These are phyloP conservation scores for Cyanoliseus patagonus DNA, from an alignment of 2,113 vertebrate genomes.

Conservation along the genomic window DNA sequence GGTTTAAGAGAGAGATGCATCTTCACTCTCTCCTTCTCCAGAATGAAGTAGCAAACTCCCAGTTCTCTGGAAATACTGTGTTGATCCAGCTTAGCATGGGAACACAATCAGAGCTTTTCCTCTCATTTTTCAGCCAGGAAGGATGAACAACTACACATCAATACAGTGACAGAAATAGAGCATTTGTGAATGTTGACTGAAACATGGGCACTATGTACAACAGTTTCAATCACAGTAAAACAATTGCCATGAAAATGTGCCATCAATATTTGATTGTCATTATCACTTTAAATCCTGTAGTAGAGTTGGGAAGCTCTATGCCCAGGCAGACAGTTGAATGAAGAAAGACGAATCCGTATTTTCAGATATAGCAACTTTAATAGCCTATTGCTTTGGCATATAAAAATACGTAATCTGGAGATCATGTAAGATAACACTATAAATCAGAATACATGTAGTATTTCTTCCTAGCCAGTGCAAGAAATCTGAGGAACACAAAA, in stretches of 20 bases:
- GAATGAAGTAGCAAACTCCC: background rate
- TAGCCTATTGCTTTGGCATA: background rate
- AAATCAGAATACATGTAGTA: background rate
- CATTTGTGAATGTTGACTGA: slow-evolving; percentile 29
- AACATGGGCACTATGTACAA: background rate
- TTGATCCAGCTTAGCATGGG: background rate
- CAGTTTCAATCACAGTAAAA: slow-evolving; percentile 14
- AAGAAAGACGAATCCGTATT: background rate
- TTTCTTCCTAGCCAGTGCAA: background rate
- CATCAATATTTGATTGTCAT: background rate
- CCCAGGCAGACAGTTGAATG: background rate
- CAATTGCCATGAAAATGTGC: background rate
- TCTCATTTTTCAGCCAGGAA: slow-evolving; percentile 35
- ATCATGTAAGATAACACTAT: background rate
- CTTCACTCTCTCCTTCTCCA: background rate
- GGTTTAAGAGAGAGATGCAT: background rate
- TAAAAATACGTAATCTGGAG: background rate
- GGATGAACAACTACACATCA: slow-evolving; percentile 14
- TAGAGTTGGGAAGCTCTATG: background rate
- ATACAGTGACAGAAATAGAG: slow-evolving; percentile 12
- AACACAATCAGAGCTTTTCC: background rate
- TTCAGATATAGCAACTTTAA: background rate
- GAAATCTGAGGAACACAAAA: background rate
- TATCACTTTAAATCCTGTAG: background rate
- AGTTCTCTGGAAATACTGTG: background rate